Evolutionary conservation across 2,888 invertebrate genomes (phyloP).

Genomic region (Zele albiditarsus): DNA sequence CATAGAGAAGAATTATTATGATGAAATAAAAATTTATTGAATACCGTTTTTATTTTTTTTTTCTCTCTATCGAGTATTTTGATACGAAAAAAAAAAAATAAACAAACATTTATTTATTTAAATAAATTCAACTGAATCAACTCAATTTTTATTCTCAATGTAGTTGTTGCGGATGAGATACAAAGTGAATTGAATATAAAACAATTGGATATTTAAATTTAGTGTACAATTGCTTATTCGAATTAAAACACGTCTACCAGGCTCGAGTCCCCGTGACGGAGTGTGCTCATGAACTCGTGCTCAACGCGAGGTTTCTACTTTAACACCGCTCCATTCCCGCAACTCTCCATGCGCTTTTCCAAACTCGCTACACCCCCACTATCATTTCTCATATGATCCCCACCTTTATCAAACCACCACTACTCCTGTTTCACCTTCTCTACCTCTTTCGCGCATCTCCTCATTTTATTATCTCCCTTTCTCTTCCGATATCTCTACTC

Average conservation of each 20-base stretch:
- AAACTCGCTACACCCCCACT: conserved; percentile 41
- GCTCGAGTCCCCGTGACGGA: conserved; percentile 64
- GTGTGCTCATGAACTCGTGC: conserved; percentile 57
- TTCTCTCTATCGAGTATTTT: too few species aligned
- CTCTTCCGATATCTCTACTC: conserved; percentile 16
- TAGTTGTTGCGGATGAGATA: not conserved
- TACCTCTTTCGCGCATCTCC: conserved; percentile 39
- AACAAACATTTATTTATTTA: too few species aligned
- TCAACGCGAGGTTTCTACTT: conserved; percentile 44
- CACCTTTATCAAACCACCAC: conserved; percentile 17
- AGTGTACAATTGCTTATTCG: not conserved
- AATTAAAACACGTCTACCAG: conserved; percentile 56
- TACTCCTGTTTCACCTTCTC: conserved; percentile 14
- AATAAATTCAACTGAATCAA: too few species aligned
- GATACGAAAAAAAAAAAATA: too few species aligned
- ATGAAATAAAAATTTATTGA: too few species aligned
- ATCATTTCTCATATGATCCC: conserved; percentile 3
- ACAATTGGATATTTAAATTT: not conserved
- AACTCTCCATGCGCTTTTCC: conserved; percentile 40
- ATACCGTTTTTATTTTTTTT: too few species aligned
- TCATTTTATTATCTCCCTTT: conserved; percentile 21
- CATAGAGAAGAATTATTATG: too few species aligned
- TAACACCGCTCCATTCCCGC: conserved; percentile 43
- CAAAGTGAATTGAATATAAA: not conserved
- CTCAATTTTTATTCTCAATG: not conserved